These are phyloP conservation scores for Zoanthus sansibaricus DNA, from an alignment of 92 coral and sea anemone species.

Conservation along the genomic window DNA sequence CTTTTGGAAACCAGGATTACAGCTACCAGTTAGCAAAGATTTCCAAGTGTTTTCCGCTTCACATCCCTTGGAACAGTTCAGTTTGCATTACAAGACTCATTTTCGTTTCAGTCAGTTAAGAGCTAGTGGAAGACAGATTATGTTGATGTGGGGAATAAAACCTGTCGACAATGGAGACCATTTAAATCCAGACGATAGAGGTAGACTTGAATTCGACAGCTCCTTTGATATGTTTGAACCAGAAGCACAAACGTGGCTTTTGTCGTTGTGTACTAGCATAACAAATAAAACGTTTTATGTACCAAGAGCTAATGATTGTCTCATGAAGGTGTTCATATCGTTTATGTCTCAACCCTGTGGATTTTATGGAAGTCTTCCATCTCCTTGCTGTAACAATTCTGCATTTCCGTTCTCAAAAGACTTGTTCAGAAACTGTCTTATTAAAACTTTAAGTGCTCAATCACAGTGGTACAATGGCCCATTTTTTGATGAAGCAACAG, in stretches of 20 bases:
- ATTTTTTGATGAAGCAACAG: constrained; percentile 49
- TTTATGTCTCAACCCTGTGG: not conserved
- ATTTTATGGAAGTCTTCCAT: not conserved
- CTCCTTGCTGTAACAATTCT: constrained; percentile 57
- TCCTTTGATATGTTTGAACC: constrained; percentile 69
- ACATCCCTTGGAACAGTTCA: constrained; percentile 84
- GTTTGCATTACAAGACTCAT: constrained; percentile 74
- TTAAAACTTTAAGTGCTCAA: not conserved
- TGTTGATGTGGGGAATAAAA: constrained; percentile 81
- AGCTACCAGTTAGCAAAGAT: no score
- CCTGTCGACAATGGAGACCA: constrained; percentile 88
- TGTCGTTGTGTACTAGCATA: constrained; percentile 65
- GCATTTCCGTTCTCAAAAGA: constrained; percentile 70
- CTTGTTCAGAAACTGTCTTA: constrained; percentile 50
- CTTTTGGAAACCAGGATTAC: no score
- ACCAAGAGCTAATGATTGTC: constrained; percentile 45
- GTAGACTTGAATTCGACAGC: constrained; percentile 75
- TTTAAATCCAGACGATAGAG: constrained; percentile 80
- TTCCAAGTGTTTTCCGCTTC: no score
- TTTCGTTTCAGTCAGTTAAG: constrained; percentile 67
- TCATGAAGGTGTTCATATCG: constrained; percentile 38
- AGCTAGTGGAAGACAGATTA: constrained; percentile 46
- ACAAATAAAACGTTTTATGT: constrained; percentile 66
- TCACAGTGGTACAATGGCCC: constrained; percentile 7
- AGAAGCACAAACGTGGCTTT: constrained; percentile 76